Conservation (phyloP, 2,113 vertebrate genomes). For the Accipiter virgatus region DNA sequence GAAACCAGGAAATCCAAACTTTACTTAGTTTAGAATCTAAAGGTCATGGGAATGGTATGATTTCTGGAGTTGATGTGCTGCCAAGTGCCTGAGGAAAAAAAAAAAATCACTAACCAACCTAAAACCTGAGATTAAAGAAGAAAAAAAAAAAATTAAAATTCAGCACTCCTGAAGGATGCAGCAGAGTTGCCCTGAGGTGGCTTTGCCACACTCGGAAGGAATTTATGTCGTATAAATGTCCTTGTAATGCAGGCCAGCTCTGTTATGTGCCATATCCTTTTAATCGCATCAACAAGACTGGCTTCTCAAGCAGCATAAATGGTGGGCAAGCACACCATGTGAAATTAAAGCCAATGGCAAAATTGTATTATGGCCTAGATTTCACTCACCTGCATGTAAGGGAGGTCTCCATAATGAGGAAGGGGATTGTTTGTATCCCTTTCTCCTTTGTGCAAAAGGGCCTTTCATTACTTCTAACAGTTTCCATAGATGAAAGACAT, state of each 20-base stretch:
- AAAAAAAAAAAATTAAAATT: background rate
- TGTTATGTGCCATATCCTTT: background rate
- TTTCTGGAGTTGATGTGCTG: background rate
- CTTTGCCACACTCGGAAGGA: background rate
- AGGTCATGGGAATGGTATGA: background rate
- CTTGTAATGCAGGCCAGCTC: background rate
- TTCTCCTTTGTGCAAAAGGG: background rate
- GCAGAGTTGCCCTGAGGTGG: background rate
- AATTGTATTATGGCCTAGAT: background rate
- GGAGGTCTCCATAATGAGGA: background rate
- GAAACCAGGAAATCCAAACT: background rate
- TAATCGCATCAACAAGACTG: background rate
- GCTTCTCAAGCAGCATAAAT: background rate
- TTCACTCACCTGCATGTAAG: background rate
- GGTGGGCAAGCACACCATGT: background rate
- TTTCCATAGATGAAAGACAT: background rate
- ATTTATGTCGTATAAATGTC: background rate
- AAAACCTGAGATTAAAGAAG: background rate
- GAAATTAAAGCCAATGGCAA: background rate
- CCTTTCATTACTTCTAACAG: rapidly evolving
- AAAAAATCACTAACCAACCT: background rate
- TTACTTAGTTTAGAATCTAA: slow-evolving; percentile 25
- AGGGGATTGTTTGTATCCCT: background rate
- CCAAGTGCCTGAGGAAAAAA: background rate
- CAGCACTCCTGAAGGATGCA: background rate